Percentiles rank a stretch among this genome's conserved stretches.
Evolutionary conservation across 1,140 invertebrate genomes (phyloP).

Genomic region (Lepidurus packardi): DNA sequence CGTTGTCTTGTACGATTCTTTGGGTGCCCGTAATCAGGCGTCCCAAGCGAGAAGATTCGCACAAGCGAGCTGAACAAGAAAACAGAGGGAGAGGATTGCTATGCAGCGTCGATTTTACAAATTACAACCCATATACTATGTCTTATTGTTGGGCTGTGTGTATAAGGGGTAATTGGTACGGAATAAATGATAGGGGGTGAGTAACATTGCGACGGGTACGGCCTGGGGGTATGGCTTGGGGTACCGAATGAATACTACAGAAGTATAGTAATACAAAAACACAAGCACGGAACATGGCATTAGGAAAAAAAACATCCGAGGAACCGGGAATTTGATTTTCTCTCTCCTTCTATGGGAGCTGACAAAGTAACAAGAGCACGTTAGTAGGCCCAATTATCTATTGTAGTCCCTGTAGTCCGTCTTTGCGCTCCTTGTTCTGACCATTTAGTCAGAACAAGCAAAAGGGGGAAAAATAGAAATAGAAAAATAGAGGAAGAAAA

Average conservation of each 20-base stretch:
- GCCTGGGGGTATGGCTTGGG: not conserved
- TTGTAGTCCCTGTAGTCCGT: not conserved
- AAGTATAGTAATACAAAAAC: not conserved
- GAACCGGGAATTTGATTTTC: not conserved
- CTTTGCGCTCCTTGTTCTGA: not conserved
- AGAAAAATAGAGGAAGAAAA: not conserved
- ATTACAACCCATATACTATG: no score
- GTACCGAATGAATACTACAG: not conserved
- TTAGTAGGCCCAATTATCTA: constrained; percentile 11
- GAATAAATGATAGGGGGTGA: not conserved
- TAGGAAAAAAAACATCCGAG: not conserved
- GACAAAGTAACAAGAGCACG: constrained; percentile 12
- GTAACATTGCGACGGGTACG: not conserved
- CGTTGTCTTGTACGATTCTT: not conserved
- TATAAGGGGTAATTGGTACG: not conserved
- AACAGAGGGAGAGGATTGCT: no score
- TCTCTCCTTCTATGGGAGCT: not conserved
- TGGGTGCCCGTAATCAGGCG: not conserved
- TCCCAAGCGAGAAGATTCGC: constrained; percentile 13
- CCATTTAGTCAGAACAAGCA: not conserved
- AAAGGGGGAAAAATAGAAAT: not conserved
- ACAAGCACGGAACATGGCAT: not conserved
- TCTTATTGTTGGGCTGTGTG: not conserved
- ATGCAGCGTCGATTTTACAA: no score
- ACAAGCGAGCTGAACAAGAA: not conserved